Base-by-base conservation (phyloP, 92 coral and sea anemone species). In the Phenganax marumi region DNA sequence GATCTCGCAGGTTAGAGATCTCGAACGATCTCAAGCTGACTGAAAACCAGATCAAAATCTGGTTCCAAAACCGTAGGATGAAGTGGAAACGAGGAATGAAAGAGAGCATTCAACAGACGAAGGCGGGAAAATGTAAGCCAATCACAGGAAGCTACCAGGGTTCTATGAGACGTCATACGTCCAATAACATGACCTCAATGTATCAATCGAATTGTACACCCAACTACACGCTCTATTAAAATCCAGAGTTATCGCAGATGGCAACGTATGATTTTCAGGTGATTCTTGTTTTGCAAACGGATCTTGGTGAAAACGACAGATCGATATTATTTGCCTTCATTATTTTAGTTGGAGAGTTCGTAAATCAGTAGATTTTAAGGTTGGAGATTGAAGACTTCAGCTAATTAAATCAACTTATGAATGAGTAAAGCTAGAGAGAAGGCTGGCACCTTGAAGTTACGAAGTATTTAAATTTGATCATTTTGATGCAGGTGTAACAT, bases 41-140 rank as follows among this genome's bases (percentile, higher is more conserved):
- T 7, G 99, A 96, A 85, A 91, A 91, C 51, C 99, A 96, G 86
- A 92, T 96, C 73, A 96, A 96, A 76, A 92, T 96, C 49, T 96
- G 99, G 99, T 96, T 96, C 85, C 99, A 96, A 86, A 96, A 96
- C 86, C 83, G 99, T 56, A 85, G 99, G 43, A 96, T 96, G 99
- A 96, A 96, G 73, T 96, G 99, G 99, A 96, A 96, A 69, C 85
- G 99, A 73, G 97, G 93, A 62, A 73, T 92, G n/a, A 96, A 92
- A 73, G 97, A 96, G 75, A 76, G 93, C 43, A 60, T 88, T 84
- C 97, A 91, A 26, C 88, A 89, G 75, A 39, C 83, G 46, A 60
- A 65, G 53, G 47, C 65, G 17, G 83, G 83, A 10, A 78, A 78
- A 78, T 78, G 48, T 63, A 63, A 63, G 18, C 55, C 56, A 62